Conservation (phyloP, 2,113 vertebrate genomes). For the Callithrix jacchus region DNA sequence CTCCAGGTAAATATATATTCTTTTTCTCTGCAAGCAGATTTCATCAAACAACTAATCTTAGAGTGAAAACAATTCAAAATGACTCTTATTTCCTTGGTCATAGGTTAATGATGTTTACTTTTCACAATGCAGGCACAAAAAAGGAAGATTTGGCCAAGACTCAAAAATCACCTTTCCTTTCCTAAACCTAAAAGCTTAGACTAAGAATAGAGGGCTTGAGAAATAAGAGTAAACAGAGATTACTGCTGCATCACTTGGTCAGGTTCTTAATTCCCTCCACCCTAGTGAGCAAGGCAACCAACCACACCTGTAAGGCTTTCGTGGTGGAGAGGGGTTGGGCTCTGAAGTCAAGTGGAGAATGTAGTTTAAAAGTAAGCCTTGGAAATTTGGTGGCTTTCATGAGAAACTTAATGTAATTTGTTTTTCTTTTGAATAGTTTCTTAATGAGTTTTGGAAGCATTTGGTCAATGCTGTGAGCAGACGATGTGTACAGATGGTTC, state of each 20-base stretch:
- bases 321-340: not conserved
- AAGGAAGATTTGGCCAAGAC: conserved; percentile 17
- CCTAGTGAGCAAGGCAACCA: not conserved
- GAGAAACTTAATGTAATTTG: not conserved
- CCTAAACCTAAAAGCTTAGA: not conserved
- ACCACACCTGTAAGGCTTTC: not conserved
- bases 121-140: conserved; percentile 51
- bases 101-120: conserved; percentile 55
- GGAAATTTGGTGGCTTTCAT: not conserved
- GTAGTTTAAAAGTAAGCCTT: not conserved
- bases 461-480: not conserved
- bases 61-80: not conserved
- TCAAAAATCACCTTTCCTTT: not conserved
- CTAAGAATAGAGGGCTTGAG: conserved; percentile 5
- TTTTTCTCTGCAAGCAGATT: not conserved
- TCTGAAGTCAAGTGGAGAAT: not conserved
- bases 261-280: not conserved
- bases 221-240: conserved; percentile 34
- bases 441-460: not conserved
- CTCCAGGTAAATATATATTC: not conserved
- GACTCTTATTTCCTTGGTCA: not conserved
- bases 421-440: not conserved
- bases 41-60: conserved; percentile 31
- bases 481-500: not conserved
- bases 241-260: not conserved